Conservation (phyloP, 2,888 invertebrate species). For the Scelioninae gen. 1 region DNA sequence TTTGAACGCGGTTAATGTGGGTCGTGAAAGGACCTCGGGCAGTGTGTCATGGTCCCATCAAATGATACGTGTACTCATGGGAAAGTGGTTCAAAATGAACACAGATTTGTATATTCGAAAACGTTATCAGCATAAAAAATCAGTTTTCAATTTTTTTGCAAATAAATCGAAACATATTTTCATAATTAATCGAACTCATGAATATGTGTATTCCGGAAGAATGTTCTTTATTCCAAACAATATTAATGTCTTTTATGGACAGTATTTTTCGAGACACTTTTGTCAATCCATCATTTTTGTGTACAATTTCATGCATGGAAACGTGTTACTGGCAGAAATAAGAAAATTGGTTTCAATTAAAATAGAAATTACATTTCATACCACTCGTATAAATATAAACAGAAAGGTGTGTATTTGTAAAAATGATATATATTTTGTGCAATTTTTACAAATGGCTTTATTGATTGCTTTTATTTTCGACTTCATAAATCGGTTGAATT, state of each 20-base stretch:
- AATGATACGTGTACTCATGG: conserved; percentile 71
- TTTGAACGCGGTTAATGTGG: conserved; percentile 74
- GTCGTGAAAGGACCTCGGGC: conserved; percentile 78
- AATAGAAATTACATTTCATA: too few species aligned
- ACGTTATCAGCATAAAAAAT: conserved; percentile 33
- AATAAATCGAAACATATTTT: conserved; percentile 33
- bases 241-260: conserved; percentile 6
- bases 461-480: too few species aligned
- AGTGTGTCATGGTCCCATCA: conserved; percentile 78
- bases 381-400: too few species aligned
- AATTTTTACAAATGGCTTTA: too few species aligned
- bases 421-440: too few species aligned
- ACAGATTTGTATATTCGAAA: conserved; percentile 18
- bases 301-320: too few species aligned
- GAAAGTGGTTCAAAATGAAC: conserved; percentile 78
- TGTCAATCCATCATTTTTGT: too few species aligned
- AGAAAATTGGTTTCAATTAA: too few species aligned
- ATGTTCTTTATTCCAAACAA: conserved; percentile 6
- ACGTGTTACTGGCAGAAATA: too few species aligned
- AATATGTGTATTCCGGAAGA: conserved; percentile 16
- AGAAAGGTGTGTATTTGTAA: too few species aligned
- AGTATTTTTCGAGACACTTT: too few species aligned
- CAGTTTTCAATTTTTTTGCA: conserved; percentile 30
- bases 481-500: too few species aligned
- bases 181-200: conserved; percentile 34